phyloP scores from a whole-genome alignment of 2,888 invertebrate genomes.

The Plusia festucae region DNA sequence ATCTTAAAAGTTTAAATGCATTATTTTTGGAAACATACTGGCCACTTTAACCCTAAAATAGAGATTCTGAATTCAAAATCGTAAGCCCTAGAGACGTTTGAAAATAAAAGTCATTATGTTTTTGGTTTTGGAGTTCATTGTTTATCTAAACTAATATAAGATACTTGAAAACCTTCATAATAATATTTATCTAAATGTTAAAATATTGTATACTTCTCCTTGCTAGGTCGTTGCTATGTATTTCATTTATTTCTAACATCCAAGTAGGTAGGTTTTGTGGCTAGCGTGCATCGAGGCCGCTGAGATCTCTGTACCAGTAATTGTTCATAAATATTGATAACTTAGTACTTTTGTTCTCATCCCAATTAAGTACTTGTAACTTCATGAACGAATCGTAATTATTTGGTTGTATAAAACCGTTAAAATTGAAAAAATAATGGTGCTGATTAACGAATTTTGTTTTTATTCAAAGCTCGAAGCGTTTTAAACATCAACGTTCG shows the following conservation, averaged over 20 bases:
- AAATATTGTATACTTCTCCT: constrained; percentile 35
- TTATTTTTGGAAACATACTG: too few relatives aligned
- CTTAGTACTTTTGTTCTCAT: constrained; percentile 54
- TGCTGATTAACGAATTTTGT: not conserved
- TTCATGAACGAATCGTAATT: not conserved
- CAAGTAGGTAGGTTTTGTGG: constrained; percentile 54
- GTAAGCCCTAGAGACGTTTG: not conserved
- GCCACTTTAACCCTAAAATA: too few relatives aligned
- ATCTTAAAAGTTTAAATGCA: too few relatives aligned
- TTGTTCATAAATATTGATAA: constrained; percentile 61
- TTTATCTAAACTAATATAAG: not conserved
- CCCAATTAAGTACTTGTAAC: constrained; percentile 8
- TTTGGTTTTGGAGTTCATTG: not conserved
- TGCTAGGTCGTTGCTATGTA: constrained; percentile 55
- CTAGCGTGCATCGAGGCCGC: constrained; percentile 58
- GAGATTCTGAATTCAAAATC: too few relatives aligned
- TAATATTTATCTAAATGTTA: not conserved
- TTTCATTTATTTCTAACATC: constrained; percentile 46
- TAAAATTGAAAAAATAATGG: not conserved
- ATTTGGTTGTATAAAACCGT: not conserved
- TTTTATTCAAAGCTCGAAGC: too few relatives aligned
- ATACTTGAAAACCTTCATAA: not conserved
- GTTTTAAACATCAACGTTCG: not conserved
- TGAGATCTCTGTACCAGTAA: constrained; percentile 55
- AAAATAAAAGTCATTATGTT: not conserved